Evolutionary conservation across 1,140 invertebrate genomes (phyloP), one percentile per base, ranked within the genome.

Genomic region (Bursaphelenchus mucronatus): DNA sequence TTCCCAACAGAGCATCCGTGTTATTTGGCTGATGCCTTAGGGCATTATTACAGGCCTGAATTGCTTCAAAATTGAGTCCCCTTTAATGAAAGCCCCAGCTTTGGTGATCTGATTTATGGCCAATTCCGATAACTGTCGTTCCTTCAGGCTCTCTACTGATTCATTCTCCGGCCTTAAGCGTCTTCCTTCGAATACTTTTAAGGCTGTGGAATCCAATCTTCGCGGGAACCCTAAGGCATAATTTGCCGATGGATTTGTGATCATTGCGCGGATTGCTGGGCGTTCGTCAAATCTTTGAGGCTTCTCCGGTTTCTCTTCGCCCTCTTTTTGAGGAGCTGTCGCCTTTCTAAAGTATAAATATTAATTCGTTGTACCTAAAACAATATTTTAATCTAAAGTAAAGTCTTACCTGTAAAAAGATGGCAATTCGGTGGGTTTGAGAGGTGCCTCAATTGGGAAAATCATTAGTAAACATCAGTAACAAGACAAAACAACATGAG

Each of bases 181-280:
- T 39, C 3, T 43, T 13, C 13, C 47, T 39, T 45, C 40, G 57
- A 50, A n/a, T 5, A 13, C 41, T n/a, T 11, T 13, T 3, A 17
- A 11, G 19, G 21, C 41, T 9, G 21, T 11, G 11, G 40, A 44
- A 59, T 43, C 45, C 57, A 59, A 4, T 46, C 57, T 39, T n/a
- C 57, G 13, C 30, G 57, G 57, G 40, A 59, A 59, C 1, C 57
- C 57, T 5, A 44, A 59, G 40, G 30, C 57, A 50, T 59, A 39
- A 13, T n/a, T 11, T 39, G 57, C 13, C 1, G 13, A 40, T 17
- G 57, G 57, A 50, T 59, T 59, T 39, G 19, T 3, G 40, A 39
- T 39, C 57, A 59, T 30, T 15, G 13, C 17, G 13, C 57, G 30
- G 8, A 59, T 9, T 13, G 58, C 57, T 39, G 57, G 40, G 13